These are phyloP conservation scores for Microplitis manilae DNA, from an alignment of 2,888 invertebrate species.

Conservation along the genomic window DNA sequence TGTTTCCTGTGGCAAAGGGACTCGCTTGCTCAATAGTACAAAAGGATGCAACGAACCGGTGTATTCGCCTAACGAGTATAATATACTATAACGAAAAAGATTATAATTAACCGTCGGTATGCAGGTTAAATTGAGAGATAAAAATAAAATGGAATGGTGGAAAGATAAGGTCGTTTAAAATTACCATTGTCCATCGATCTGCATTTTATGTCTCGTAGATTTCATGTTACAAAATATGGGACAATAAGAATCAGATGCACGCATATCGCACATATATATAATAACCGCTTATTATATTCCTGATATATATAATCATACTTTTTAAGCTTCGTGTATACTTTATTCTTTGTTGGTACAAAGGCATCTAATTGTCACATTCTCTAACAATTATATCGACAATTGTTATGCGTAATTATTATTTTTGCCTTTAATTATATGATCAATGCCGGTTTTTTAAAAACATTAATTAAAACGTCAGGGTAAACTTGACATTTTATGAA, in stretches of 20 bases:
- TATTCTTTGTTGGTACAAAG: too few species aligned
- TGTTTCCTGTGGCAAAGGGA: constrained; percentile 12
- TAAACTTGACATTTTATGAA: too few species aligned
- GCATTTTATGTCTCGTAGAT: not conserved
- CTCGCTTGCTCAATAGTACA: constrained; percentile 10
- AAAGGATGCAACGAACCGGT: constrained; percentile 16
- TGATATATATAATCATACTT: too few species aligned
- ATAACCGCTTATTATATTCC: not conserved
- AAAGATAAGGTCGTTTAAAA: constrained; percentile 15
- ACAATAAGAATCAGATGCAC: not conserved
- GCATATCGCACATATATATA: not conserved
- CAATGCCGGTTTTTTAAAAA: too few species aligned
- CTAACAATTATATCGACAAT: too few species aligned
- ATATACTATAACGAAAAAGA: not conserved
- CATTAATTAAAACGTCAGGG: too few species aligned
- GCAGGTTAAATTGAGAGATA: not conserved
- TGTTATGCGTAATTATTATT: too few species aligned
- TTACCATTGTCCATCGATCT: constrained; percentile 12
- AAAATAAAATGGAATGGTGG: not conserved
- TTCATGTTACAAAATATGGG: not conserved
- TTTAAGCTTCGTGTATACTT: too few species aligned
- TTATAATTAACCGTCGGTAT: constrained; percentile 21
- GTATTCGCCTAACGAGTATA: constrained; percentile 20
- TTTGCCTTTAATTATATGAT: too few species aligned
- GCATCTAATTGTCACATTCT: too few species aligned